These are phyloP conservation scores for Noctuana brunneofusca DNA, from an alignment of 2,888 invertebrate species.

Conservation along the genomic window DNA sequence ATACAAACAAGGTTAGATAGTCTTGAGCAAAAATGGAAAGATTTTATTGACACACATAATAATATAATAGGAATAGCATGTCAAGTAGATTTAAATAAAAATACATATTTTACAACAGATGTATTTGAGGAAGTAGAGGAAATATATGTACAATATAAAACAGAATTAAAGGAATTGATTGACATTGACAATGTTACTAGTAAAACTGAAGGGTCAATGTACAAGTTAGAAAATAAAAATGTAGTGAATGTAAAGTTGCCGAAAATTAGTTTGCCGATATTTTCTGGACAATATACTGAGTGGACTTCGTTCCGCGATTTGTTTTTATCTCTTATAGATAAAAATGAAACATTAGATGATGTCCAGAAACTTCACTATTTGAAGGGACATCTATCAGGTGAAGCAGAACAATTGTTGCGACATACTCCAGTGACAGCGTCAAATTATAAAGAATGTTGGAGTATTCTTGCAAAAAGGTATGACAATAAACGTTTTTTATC, in stretches of 20 bases:
- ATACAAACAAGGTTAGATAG: not conserved
- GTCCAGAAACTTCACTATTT: constrained; percentile 37
- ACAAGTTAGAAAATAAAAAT: not conserved
- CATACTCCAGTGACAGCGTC: constrained; percentile 30
- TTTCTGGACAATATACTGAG: constrained; percentile 34
- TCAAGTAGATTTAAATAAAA: constrained; percentile 1
- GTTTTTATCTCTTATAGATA: constrained; percentile 34
- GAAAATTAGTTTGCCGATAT: constrained; percentile 34
- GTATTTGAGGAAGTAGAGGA: constrained; percentile 26
- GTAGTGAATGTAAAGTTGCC: constrained; percentile 28
- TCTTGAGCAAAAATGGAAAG: constrained; percentile 30
- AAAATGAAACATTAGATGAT: constrained; percentile 29
- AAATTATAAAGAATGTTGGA: constrained; percentile 41
- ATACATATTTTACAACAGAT: constrained; percentile 26
- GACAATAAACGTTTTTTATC: constrained; percentile 41
- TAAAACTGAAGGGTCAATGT: not conserved
- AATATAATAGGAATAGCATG: constrained; percentile 6
- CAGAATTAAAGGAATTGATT: constrained; percentile 23
- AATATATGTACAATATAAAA: constrained; percentile 25
- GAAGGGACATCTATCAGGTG: constrained; percentile 28
- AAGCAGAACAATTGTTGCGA: constrained; percentile 31
- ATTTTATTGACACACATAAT: constrained; percentile 26
- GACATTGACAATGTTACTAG: not conserved
- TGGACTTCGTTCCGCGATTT: constrained; percentile 35
- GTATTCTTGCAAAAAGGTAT: constrained; percentile 34